Evolutionary conservation across 2,113 vertebrate species (phyloP).

Genomic region (Campylomormyrus numenius): DNA sequence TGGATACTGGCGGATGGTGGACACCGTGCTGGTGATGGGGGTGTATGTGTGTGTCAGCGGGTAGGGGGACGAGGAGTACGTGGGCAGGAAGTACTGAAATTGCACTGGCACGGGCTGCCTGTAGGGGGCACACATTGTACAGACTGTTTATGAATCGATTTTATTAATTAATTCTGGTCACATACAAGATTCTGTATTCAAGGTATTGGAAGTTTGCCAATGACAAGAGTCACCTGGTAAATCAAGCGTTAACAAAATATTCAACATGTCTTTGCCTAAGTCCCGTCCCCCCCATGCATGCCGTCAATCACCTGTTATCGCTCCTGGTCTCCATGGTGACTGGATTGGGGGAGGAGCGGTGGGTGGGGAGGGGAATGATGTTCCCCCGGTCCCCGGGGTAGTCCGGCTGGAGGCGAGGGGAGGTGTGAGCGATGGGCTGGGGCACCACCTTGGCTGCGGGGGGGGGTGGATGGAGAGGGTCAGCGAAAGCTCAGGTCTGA

Average conservation of each 20-base stretch:
- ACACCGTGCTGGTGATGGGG: conserved; percentile 92
- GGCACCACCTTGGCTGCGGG: conserved; percentile 91
- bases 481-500: background rate
- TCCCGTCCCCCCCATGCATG: background rate
- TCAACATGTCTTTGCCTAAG: background rate
- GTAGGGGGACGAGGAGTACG: conserved; percentile 82
- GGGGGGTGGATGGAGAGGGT: background rate
- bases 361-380: conserved; percentile 85
- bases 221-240: background rate
- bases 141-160: background rate
- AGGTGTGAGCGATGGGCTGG: conserved; percentile 90
- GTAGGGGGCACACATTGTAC: background rate
- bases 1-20: conserved; percentile 90
- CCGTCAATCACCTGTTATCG: conserved; percentile 75
- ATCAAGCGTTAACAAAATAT: background rate
- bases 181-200: background rate
- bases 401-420: conserved; percentile 88
- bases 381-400: conserved; percentile 83
- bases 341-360: conserved; percentile 88
- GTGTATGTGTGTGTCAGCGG: conserved; percentile 89
- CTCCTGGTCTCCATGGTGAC: conserved; percentile 91
- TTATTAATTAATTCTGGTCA: background rate
- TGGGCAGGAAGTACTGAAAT: conserved; percentile 91
- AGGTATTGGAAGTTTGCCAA: background rate
- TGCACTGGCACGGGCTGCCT: conserved; percentile 89